Percentiles rank a stretch among this genome's conserved stretches.
These are phyloP conservation scores for Strigamia transsilvanica DNA, from an alignment of 2,888 invertebrate genomes.

Conservation along the genomic window DNA sequence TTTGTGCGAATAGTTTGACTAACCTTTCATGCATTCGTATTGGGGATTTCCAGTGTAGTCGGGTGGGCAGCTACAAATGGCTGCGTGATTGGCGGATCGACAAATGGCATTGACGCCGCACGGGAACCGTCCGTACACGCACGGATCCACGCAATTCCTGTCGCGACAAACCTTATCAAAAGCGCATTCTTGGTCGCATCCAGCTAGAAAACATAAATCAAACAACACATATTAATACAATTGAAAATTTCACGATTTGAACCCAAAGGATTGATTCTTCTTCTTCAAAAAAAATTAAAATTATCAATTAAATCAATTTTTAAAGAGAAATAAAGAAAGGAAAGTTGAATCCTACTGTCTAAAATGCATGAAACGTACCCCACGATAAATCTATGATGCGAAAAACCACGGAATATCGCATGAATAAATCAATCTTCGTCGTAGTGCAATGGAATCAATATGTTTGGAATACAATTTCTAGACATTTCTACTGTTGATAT, in stretches of 20 bases:
- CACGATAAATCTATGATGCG: no score
- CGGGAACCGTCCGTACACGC: constrained; percentile 70
- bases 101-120: constrained; percentile 73
- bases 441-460: no score
- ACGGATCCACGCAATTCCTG: constrained; percentile 81
- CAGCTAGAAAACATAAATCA: constrained; percentile 67
- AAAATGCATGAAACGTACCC: constrained; percentile 51
- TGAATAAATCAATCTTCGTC: no score
- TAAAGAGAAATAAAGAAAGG: not conserved
- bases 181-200: constrained; percentile 90
- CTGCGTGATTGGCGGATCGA: constrained; percentile 62
- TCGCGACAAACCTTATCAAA: constrained; percentile 84
- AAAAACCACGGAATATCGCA: no score
- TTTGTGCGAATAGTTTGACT: not conserved
- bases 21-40: constrained; percentile 55
- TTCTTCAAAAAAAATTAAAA: not conserved
- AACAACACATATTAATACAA: not conserved
- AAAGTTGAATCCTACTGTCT: constrained; percentile 41
- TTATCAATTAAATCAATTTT: not conserved
- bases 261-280: not conserved
- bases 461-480: no score
- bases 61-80: constrained; percentile 80
- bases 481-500: no score
- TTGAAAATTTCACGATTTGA: not conserved
- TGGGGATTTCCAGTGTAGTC: constrained; percentile 72